Percentiles rank a stretch among this genome's conserved stretches.
These are phyloP conservation scores for Pseudocheirus occidentalis DNA, from an alignment of 2,797 vertebrate genomes.

Conservation along the genomic window DNA sequence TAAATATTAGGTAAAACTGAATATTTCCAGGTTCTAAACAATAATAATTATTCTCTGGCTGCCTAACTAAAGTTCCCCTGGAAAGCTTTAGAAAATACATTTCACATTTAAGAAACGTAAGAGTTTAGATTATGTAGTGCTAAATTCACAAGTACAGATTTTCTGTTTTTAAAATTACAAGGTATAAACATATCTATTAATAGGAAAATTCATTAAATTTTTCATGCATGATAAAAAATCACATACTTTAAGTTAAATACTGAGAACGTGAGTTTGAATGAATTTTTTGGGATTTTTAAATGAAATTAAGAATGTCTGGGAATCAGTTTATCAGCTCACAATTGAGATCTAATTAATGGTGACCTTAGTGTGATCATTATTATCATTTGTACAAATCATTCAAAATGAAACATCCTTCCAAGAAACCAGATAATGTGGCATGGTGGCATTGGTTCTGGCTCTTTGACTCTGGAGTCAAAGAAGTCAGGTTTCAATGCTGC, in stretches of 20 bases:
- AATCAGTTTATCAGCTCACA: slow-evolving; percentile 32
- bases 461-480: neutral
- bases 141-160: slow-evolving; percentile 12
- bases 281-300: slow-evolving; percentile 17
- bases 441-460: neutral
- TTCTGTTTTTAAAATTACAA: slow-evolving; percentile 44
- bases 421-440: neutral
- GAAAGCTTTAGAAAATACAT: slow-evolving; percentile 27
- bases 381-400: slow-evolving; percentile 13
- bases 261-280: slow-evolving; percentile 7
- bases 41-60: slow-evolving; percentile 3
- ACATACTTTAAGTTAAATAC: neutral
- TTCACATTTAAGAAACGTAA: neutral
- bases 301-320: neutral
- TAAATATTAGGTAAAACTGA: slow-evolving; percentile 49
- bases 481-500: neutral
- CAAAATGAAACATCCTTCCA: slow-evolving; percentile 27
- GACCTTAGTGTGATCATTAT: neutral
- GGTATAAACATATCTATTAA: neutral
- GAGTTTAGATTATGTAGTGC: slow-evolving; percentile 1
- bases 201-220: neutral
- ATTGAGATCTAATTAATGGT: slow-evolving; percentile 10
- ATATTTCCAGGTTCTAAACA: slow-evolving; percentile 22
- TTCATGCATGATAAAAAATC: neutral
- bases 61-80: slow-evolving; percentile 37